A percentile compares a stretch with the other conserved stretches of the same genome.
Evolutionary conservation across 2,113 vertebrate species (phyloP).

Genomic region (Pampusana beccarii): DNA sequence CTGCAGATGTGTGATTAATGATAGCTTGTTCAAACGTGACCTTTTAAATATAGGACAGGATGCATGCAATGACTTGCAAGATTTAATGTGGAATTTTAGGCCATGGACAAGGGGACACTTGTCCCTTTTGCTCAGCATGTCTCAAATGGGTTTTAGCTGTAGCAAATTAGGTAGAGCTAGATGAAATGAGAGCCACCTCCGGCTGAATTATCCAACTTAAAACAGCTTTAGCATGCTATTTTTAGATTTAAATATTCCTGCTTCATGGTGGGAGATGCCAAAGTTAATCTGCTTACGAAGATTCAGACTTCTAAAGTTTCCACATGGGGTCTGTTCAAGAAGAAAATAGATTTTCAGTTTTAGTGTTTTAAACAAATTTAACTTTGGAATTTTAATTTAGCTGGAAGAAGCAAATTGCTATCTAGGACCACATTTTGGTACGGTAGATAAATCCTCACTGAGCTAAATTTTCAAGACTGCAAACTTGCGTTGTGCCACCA

Average conservation of each 20-base stretch:
- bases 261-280: slow-evolving; percentile 53
- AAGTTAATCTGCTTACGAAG: slow-evolving; percentile 60
- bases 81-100: slow-evolving; percentile 9
- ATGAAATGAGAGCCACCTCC: slow-evolving; percentile 59
- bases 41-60: slow-evolving; percentile 13
- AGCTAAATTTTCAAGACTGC: not conserved
- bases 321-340: slow-evolving; percentile 3
- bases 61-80: slow-evolving; percentile 27
- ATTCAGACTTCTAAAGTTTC: slow-evolving; percentile 46
- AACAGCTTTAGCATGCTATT: slow-evolving; percentile 62
- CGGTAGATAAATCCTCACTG: not conserved
- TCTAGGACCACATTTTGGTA: not conserved
- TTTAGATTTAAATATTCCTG: slow-evolving; percentile 66
- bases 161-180: slow-evolving; percentile 52
- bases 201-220: slow-evolving; percentile 56
- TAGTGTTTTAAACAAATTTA: not conserved
- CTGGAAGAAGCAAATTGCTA: not conserved
- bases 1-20: slow-evolving; percentile 32
- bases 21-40: slow-evolving; percentile 35
- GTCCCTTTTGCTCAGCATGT: slow-evolving; percentile 41
- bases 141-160: slow-evolving; percentile 52
- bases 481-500: fast-evolving
- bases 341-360: not conserved
- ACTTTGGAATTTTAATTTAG: slow-evolving; percentile 8
- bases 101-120: not conserved